Base-by-base conservation (phyloP, 2,113 vertebrate species). In the Oophaga pumilio region DNA sequence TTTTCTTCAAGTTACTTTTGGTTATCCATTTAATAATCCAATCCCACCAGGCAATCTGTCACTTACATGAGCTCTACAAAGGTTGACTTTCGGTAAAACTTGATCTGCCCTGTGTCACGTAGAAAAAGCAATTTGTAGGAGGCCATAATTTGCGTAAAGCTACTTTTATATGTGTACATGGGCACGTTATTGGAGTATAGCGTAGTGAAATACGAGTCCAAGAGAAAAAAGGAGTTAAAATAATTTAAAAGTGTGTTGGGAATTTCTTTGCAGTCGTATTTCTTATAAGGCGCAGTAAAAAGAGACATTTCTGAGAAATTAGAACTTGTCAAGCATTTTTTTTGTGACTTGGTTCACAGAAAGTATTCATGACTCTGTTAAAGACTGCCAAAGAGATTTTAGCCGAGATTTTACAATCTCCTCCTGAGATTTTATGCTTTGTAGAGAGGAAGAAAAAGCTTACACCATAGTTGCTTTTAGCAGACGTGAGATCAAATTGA, bases 301-400 rank as follows among this genome's bases (percentile, higher is more conserved):
- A 56, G 52, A 80, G 53, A 60, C 52, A 59, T 80, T 80, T 80
- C 78, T 59, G 78, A 60, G 78, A 77, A 77, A 52, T 77, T 50
- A 33, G 12, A 80, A 57, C 26, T 80, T 80, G 78, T 80, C 56
- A 43, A 80, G 78, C 78, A 33, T 57, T 60, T 60, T 71, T 80
- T 57, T 77, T 53, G 53, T 80, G 71, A 60, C 53, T 59, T 80
- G 24, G n/a, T 80, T 80, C 57, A 57, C 52, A 80, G 56, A 80
- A 26, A 80, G 78, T 80, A 80, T 80, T 80, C 53, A 80, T 80
- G 78, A 80, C 78, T 80, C 76, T 77, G 76, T 77, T 77, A 77
- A 24, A 50, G 76, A 77, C 50, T 77, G 76, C 76, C 76, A 77
- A 77, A 77, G 50, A 52, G n/a, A 77, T 77, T 77, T 53, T 56